Conservation (phyloP, 2,888 invertebrate species). For the Drosophila rellima region DNA sequence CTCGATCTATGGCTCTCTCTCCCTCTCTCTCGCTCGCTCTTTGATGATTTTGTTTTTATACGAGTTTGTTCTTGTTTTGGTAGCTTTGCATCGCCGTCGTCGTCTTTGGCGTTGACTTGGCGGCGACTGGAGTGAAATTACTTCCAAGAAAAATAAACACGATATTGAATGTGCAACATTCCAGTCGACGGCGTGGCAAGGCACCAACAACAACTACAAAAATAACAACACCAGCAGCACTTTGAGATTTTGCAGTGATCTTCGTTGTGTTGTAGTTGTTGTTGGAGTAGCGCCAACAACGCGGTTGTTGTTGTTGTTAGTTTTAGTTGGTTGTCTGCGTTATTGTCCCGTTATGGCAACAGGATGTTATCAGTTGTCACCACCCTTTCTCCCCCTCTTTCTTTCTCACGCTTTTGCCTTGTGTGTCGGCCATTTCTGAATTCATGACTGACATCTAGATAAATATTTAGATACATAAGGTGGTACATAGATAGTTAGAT, state of each 20-base stretch:
- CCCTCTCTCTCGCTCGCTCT: neutral
- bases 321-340: conserved; percentile 12
- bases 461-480: neutral
- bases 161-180: conserved; percentile 80
- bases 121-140: conserved; percentile 72
- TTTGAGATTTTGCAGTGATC: conserved; percentile 41
- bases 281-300: conserved; percentile 25
- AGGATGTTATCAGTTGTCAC: conserved; percentile 43
- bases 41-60: conserved; percentile 14
- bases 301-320: conserved; percentile 10
- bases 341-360: conserved; percentile 59
- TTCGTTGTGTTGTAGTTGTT: conserved; percentile 4
- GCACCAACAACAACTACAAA: conserved; percentile 1
- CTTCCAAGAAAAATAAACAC: conserved; percentile 80
- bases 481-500: neutral
- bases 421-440: neutral
- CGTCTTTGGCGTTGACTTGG: conserved; percentile 29
- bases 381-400: neutral
- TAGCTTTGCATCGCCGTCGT: conserved; percentile 17
- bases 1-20: neutral
- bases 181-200: conserved; percentile 52
- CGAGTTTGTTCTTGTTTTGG: conserved; percentile 25
- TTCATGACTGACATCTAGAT: neutral
- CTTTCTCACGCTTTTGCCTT: neutral
- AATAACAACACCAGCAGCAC: conserved; percentile 17